phyloP scores from a whole-genome alignment of 2,113 vertebrate genomes.

The Origma solitaria region DNA sequence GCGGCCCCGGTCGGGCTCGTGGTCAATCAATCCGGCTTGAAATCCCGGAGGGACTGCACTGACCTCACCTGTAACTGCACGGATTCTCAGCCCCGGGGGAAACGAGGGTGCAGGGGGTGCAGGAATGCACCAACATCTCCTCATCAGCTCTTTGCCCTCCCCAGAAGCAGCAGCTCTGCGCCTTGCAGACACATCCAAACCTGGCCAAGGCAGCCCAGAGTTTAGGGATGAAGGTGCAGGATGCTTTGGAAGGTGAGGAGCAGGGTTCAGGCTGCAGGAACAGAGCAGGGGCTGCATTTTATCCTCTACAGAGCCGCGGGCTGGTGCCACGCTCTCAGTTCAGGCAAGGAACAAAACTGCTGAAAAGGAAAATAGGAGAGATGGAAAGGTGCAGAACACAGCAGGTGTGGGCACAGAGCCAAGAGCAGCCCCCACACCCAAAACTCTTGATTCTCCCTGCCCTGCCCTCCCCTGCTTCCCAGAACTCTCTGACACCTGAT shows the following conservation, averaged over 20 bases:
- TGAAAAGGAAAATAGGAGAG: background rate
- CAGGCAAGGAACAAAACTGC: background rate
- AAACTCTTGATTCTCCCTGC: background rate
- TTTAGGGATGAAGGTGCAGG: background rate
- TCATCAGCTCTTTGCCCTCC: background rate
- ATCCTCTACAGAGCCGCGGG: background rate
- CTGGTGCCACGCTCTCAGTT: background rate
- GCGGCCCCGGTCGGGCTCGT: background rate
- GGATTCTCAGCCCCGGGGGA: background rate
- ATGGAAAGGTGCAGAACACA: background rate
- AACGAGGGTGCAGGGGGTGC: background rate
- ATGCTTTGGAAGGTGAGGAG: background rate
- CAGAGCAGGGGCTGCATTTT: accelerated
- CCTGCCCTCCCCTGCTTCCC: background rate
- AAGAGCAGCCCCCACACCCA: background rate
- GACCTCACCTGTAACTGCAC: background rate
- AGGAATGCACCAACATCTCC: background rate
- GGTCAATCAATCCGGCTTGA: no score
- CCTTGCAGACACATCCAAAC: background rate
- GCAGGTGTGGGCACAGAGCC: background rate
- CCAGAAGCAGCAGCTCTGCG: background rate
- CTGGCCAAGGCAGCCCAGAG: background rate
- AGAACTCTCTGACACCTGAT: background rate
- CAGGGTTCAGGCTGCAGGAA: background rate
- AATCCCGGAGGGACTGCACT: background rate